These are phyloP conservation scores for Andrena marginata DNA, from an alignment of 2,888 invertebrate genomes.

Conservation along the genomic window DNA sequence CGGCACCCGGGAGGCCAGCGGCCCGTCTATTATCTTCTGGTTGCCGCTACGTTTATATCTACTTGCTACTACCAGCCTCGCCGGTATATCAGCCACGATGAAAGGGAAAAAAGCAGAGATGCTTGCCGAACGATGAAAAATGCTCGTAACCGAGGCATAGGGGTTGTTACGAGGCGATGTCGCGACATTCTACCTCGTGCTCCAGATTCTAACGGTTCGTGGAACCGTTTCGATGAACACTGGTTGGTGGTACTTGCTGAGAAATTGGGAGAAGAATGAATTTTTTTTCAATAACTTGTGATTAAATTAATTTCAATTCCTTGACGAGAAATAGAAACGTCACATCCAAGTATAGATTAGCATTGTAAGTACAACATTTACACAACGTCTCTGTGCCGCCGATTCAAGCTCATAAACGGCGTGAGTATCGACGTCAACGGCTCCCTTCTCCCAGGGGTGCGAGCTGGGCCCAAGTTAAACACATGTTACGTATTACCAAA, in stretches of 20 bases:
- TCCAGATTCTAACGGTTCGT: not conserved
- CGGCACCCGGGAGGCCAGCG: slow-evolving; percentile 80
- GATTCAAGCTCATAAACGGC: slow-evolving; percentile 59
- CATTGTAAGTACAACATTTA: not conserved
- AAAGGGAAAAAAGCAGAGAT: slow-evolving; percentile 27
- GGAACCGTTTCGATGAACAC: not conserved
- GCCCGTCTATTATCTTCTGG: slow-evolving; percentile 81
- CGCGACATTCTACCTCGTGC: slow-evolving; percentile 12
- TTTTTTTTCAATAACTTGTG: too few relatives aligned
- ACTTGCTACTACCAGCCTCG: slow-evolving; percentile 71
- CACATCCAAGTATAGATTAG: not conserved
- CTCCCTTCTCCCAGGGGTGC: slow-evolving; percentile 64
- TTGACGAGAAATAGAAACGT: too few relatives aligned
- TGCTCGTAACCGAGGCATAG: slow-evolving; percentile 28
- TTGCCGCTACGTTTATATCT: slow-evolving; percentile 79
- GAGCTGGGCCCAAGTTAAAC: slow-evolving; percentile 62
- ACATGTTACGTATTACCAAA: slow-evolving; percentile 70
- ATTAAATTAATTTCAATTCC: too few relatives aligned
- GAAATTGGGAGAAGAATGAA: too few relatives aligned
- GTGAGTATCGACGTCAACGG: slow-evolving; percentile 61
- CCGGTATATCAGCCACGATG: slow-evolving; percentile 59
- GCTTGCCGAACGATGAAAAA: slow-evolving; percentile 64
- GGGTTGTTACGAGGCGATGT: slow-evolving; percentile 13
- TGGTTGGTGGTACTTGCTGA: not conserved
- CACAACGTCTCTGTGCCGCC: slow-evolving; percentile 4